Evolutionary conservation across 2,113 vertebrate species (phyloP).

Genomic region (Amazona vittata): DNA sequence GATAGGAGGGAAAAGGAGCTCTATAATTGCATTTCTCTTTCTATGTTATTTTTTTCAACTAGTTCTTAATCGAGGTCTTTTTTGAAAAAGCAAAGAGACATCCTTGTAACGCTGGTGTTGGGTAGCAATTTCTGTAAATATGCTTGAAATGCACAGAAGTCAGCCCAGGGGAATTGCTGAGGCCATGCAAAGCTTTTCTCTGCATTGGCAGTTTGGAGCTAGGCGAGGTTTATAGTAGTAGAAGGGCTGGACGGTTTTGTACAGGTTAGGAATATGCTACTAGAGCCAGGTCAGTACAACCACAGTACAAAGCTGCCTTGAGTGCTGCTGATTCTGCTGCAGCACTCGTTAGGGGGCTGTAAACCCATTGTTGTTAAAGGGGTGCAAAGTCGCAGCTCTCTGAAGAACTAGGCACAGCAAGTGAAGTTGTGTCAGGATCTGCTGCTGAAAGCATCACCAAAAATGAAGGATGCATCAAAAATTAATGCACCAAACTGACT

Average conservation of each 20-base stretch:
- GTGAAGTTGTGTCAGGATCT: background rate
- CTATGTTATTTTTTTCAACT: background rate
- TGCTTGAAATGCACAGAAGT: background rate
- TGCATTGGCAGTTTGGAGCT: background rate
- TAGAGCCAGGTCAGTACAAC: background rate
- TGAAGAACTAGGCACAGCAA: background rate
- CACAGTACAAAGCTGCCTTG: background rate
- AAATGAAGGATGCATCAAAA: background rate
- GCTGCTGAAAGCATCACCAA: background rate
- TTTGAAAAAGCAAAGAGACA: background rate
- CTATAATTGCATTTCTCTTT: background rate
- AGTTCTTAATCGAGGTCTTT: background rate
- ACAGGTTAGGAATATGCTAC: background rate
- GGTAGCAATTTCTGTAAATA: background rate
- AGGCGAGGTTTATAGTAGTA: background rate
- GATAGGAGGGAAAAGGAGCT: background rate
- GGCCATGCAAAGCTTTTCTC: background rate
- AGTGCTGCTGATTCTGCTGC: background rate
- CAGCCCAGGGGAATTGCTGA: background rate
- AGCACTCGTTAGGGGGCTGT: background rate
- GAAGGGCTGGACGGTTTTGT: background rate
- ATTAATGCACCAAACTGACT: background rate
- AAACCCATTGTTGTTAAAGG: accelerated
- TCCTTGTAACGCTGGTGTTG: background rate
- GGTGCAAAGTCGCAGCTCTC: background rate